phyloP scores from a whole-genome alignment of 92 coral and sea anemone species.

The Zoanthus solanderi region DNA sequence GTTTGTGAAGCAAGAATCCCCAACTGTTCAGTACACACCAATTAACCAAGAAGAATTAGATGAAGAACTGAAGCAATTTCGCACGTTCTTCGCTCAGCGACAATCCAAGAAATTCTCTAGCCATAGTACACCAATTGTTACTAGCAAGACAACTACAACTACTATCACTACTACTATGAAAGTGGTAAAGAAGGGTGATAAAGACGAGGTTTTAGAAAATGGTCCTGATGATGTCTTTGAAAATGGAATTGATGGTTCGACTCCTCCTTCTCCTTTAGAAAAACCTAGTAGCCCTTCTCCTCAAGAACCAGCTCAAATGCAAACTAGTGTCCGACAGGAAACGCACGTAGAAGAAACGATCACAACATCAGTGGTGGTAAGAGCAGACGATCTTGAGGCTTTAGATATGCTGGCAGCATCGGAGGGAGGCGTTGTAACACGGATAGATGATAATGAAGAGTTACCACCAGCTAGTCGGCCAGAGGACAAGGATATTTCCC shows the following conservation, averaged over 20 bases:
- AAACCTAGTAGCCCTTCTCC: constrained; percentile 7
- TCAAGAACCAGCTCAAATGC: not conserved
- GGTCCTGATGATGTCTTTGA: constrained; percentile 23
- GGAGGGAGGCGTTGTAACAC: constrained; percentile 1
- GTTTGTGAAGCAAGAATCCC: constrained; percentile 54
- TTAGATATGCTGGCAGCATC: not conserved
- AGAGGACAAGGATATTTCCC: not conserved
- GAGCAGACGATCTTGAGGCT: constrained; percentile 22
- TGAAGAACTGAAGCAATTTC: constrained; percentile 77
- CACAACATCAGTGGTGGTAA: constrained; percentile 39
- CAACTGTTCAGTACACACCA: constrained; percentile 59
- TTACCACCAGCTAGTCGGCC: not conserved
- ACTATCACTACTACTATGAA: constrained; percentile 20
- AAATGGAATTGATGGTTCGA: constrained; percentile 23
- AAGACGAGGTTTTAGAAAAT: constrained; percentile 4
- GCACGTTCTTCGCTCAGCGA: constrained; percentile 77
- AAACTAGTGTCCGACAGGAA: constrained; percentile 20
- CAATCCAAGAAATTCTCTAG: constrained; percentile 45
- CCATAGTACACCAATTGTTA: constrained; percentile 21
- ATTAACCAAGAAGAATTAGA: constrained; percentile 81
- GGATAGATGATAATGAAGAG: not conserved
- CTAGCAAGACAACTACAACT: constrained; percentile 29
- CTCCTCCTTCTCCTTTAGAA: constrained; percentile 21
- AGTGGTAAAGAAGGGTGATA: constrained; percentile 16
- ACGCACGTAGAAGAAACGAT: constrained; percentile 30